Base-by-base conservation (phyloP, 1,140 invertebrate species). In the Nautilus pompilius region DNA sequence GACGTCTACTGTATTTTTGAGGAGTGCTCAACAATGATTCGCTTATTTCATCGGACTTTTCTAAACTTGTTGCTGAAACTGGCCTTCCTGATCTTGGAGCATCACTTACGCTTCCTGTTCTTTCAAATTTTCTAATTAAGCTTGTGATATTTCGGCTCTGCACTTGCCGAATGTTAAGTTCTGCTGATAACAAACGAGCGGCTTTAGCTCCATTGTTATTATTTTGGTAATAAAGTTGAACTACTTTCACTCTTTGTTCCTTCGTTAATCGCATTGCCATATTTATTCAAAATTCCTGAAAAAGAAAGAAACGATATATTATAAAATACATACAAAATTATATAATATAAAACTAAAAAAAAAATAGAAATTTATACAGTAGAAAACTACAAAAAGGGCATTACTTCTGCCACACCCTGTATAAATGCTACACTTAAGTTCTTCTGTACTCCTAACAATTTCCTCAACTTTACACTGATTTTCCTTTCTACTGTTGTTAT, bases 71-170 rank as follows among this genome's bases (percentile, higher is more conserved):
- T 53, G 49, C 49, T 28, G 24, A 22, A 53, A 53, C 22, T 53
- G n/a, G 49, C 49, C 49, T 53, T 5, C 49, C 49, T 24, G 49
- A 17, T 28, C 49, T 53, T 53, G 17, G 0, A 28, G 6, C 49
- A 53, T 53, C 49, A 53, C 49, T 53, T 53, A 53, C 5, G 24
- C 20, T 53, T 53, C 49, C 3, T 22, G 49, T 53, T 17, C 17
- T 20, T 53, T 53, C n/a, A 53, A 22, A 24, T 53, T 53, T 53
- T 53, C 49, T 53, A 53, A 53, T 53, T 24, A 53, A 53, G 49
- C 49, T 53, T 20, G 49, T 22, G 49, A 53, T 22, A 53, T 53
- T 53, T 53, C 3, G 26, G 49, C 49, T 53, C 24, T 53, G n/a
- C n/a, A 53, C 49, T 24, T 6, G 17, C 17, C 2, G 22, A 24